Conservation (phyloP, 2,888 invertebrate species). For the Habrosyne pyritoides region DNA sequence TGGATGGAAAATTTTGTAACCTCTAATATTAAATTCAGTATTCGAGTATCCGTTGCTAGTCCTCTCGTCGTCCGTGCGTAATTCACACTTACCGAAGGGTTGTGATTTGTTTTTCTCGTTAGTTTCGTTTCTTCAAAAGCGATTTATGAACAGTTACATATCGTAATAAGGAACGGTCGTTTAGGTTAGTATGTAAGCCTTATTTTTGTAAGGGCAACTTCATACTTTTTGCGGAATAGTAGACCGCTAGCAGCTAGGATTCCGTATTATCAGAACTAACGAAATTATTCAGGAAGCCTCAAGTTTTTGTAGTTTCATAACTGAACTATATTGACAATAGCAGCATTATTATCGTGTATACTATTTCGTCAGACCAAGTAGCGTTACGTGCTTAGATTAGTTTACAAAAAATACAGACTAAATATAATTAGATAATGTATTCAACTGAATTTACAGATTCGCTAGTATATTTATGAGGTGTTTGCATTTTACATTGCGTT, state of each 20-base stretch:
- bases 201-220: neutral
- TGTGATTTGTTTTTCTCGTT: constrained; percentile 61
- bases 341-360: constrained; percentile 31
- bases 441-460: constrained; percentile 15
- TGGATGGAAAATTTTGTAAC: constrained; percentile 29
- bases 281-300: constrained; percentile 55
- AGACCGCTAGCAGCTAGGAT: constrained; percentile 14
- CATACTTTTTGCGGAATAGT: neutral
- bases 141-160: constrained; percentile 62
- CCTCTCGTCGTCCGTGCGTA: constrained; percentile 39
- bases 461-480: constrained; percentile 19
- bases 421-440: constrained; percentile 19
- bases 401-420: constrained; percentile 17
- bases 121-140: constrained; percentile 23
- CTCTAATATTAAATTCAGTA: constrained; percentile 22
- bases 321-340: constrained; percentile 27
- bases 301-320: constrained; percentile 64
- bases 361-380: constrained; percentile 60
- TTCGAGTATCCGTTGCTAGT: constrained; percentile 19
- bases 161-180: constrained; percentile 56
- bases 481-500: constrained; percentile 43
- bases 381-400: constrained; percentile 37
- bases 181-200: constrained; percentile 35
- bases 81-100: constrained; percentile 51
- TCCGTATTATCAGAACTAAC: constrained; percentile 25